Base-by-base conservation (phyloP, 1,140 invertebrate species). In the Tenebrio molitor region DNA sequence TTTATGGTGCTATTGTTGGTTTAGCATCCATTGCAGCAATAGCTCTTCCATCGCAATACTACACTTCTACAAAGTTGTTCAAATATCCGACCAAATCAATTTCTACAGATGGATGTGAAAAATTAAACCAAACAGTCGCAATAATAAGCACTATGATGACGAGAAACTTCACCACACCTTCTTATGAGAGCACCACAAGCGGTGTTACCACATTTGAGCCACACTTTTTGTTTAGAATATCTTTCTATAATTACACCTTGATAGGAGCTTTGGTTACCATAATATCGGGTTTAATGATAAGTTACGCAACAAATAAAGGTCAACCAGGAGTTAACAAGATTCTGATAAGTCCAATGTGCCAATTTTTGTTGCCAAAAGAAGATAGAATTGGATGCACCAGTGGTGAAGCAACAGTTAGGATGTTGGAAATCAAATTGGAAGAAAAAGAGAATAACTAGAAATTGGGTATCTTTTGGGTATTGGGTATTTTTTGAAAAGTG, bases 181-280 rank as follows among this genome's bases (percentile, higher is more conserved):
- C 29, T 5, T 10, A 33, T 5, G 10, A 4, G 4, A 33, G 29
- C 10, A 33, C 29, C 29, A 10, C 10, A 33, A 33, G 29, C 4
- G 10, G 29, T 33, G 4, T 10, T 4, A 33, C 10, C 10, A 4
- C 29, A 33, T 4, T 33, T 10, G 29, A 76, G 19, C 69, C 74
- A 12, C 67, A 71, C 15, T 58, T 74, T 39, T 17, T 78, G 0
- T 82, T 79, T 58, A 71, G 68, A 42, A 69, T 81, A 0, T 77
- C 77, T 3, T 80, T 76, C 62, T 81, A 80, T 39, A 81, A 80
- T 66, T 81, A 81, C 36, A 81, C 80, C 2, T 41, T 80, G 1
- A 67, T 81, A 15, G 80, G 80, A 23, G 33, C 76, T 6, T 12
- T 73, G 1, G 72, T 75, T 7, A 72, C 72, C 1, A 72, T 82